Percentiles rank a stretch among this genome's conserved stretches.
phyloP scores from a whole-genome alignment of 53 echinoderm and acorn worm species.

The Hippasteria phrygiana region DNA sequence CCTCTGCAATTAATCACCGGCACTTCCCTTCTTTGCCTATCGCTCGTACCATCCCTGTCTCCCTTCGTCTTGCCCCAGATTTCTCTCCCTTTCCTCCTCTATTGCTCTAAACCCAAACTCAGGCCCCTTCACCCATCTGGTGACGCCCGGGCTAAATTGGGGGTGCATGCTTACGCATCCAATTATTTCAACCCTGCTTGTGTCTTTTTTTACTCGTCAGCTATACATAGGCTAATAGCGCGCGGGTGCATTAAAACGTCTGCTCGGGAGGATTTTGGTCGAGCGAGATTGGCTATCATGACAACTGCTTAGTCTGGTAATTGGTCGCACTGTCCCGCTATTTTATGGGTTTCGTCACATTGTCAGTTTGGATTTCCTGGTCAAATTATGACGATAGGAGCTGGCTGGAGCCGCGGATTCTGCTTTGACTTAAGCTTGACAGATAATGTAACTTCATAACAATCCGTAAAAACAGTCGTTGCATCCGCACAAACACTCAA shows the following conservation, averaged over 20 bases:
- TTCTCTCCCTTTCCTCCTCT: neutral
- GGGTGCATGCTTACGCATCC: slow-evolving; percentile 46
- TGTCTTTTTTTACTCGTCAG: slow-evolving; percentile 4
- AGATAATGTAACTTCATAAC: too few species aligned
- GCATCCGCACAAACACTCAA: too few species aligned
- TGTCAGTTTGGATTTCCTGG: neutral
- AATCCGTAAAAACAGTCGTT: too few species aligned
- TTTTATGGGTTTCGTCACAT: neutral
- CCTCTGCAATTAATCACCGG: slow-evolving; percentile 47
- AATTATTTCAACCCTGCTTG: slow-evolving; percentile 8
- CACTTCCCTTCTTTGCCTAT: slow-evolving; percentile 19
- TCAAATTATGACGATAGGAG: neutral
- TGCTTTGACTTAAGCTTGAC: too few species aligned
- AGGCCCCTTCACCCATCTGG: slow-evolving; percentile 17
- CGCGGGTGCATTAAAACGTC: neutral
- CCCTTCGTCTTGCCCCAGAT: neutral
- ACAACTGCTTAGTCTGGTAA: slow-evolving; percentile 35
- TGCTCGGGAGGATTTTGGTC: neutral
- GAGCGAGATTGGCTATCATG: neutral
- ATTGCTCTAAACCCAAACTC: neutral
- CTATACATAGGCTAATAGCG: too few species aligned
- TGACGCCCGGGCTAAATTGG: neutral
- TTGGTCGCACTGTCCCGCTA: neutral
- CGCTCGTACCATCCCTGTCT: neutral
- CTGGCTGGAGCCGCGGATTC: neutral